phyloP scores from a whole-genome alignment of 2,797 vertebrate species.

The Sebastes vulpes region DNA sequence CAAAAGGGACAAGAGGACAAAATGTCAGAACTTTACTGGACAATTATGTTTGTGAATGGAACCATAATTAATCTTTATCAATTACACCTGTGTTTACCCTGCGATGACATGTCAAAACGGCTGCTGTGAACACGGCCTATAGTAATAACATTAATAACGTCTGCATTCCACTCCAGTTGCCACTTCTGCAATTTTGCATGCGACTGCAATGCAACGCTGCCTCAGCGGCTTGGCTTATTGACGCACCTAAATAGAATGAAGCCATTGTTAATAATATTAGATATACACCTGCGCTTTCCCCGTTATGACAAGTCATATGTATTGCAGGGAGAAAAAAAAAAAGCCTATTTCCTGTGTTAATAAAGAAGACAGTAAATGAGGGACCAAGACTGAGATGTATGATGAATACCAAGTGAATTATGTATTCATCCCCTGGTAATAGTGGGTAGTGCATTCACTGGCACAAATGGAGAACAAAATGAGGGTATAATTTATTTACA shows the following conservation, averaged over 20 bases:
- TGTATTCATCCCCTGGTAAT: not conserved
- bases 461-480: not conserved
- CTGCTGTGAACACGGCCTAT: too few relatives aligned
- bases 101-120: too few relatives aligned
- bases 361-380: not conserved
- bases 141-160: not conserved
- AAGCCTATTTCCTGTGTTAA: not conserved
- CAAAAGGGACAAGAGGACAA: too few relatives aligned
- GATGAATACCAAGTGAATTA: not conserved
- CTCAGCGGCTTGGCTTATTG: not conserved
- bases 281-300: not conserved
- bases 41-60: too few relatives aligned
- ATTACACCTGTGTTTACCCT: too few relatives aligned
- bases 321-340: not conserved
- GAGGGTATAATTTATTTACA: not conserved
- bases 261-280: not conserved
- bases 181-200: too few relatives aligned
- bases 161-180: too few relatives aligned
- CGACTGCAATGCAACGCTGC: too few relatives aligned
- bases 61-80: too few relatives aligned
- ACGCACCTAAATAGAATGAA: not conserved
- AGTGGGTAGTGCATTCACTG: not conserved
- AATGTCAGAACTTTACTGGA: too few relatives aligned
- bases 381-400: not conserved
- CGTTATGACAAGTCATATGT: not conserved